A percentile compares a stretch with the other conserved stretches of the same genome.
Evolutionary conservation across 2,113 vertebrate species (phyloP).

Genomic region (Poicephalus meyeri): DNA sequence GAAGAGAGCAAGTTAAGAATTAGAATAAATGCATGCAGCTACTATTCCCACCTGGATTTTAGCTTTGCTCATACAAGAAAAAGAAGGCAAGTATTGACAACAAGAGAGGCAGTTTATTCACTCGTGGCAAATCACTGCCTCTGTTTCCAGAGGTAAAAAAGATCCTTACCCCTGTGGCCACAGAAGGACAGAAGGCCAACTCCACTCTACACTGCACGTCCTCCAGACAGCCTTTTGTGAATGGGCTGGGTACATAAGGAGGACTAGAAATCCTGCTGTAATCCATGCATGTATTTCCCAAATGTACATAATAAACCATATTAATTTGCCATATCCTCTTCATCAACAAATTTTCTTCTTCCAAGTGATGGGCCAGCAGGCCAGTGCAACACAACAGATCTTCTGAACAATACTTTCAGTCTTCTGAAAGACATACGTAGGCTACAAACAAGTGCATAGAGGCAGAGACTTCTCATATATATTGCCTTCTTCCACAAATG

Average conservation of each 20-base stretch:
- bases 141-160: not conserved
- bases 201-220: not conserved
- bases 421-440: not conserved
- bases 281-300: not conserved
- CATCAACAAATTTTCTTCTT: not conserved
- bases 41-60: not conserved
- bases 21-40: not conserved
- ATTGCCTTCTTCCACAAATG: not conserved
- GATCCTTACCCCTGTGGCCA: not conserved
- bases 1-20: not conserved
- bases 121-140: not conserved
- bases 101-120: not conserved
- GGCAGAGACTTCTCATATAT: not conserved
- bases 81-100: not conserved
- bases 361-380: not conserved
- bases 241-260: not conserved
- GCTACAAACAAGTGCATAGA: not conserved
- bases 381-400: not conserved
- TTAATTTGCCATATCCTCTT: not conserved
- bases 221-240: not conserved
- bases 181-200: not conserved
- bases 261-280: not conserved
- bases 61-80: not conserved
- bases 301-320: not conserved
- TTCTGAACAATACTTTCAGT: not conserved